Evolutionary conservation across 2,113 vertebrate species (phyloP).

Genomic region (Petrocephalus zakoni): DNA sequence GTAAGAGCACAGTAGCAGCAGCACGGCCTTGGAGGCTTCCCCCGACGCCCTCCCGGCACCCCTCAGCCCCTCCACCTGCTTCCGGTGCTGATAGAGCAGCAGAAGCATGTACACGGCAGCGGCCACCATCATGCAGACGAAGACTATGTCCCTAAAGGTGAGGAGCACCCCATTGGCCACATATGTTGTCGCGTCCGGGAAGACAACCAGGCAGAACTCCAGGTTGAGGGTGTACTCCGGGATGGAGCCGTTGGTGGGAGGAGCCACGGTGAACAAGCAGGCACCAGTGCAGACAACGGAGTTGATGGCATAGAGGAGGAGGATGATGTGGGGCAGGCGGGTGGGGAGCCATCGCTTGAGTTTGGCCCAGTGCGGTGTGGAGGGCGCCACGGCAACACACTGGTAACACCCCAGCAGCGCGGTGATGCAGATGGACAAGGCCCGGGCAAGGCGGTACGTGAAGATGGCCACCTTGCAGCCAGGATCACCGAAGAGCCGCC

Average conservation of each 20-base stretch:
- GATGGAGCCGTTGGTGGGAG: conserved; percentile 22
- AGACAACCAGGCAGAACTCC: conserved; percentile 42
- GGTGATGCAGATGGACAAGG: conserved; percentile 41
- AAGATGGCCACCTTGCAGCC: conserved; percentile 38
- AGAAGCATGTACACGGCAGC: conserved; percentile 24
- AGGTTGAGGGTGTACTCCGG: conserved; percentile 33
- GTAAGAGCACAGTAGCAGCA: conserved; percentile 27
- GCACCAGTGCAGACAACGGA: conserved; percentile 16
- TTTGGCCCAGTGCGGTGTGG: conserved; percentile 20
- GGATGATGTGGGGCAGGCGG: conserved; percentile 27
- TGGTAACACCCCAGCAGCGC: conserved; percentile 43
- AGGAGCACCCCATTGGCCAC: conserved; percentile 31
- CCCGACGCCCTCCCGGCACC: not conserved
- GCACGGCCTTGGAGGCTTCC: conserved; percentile 29
- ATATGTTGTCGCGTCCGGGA: conserved; percentile 29
- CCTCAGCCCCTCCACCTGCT: conserved; percentile 18
- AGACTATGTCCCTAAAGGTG: conserved; percentile 35
- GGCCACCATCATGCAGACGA: conserved; percentile 33
- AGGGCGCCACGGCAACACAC: conserved; percentile 30
- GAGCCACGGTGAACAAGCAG: conserved; percentile 22
- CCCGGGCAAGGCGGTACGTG: conserved; percentile 35
- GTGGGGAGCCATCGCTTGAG: conserved; percentile 30
- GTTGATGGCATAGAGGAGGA: conserved; percentile 35
- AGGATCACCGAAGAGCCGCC: conserved; percentile 19
- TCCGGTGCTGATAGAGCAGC: conserved; percentile 25